Evolutionary conservation across 2,888 invertebrate genomes (phyloP), one percentile per base, ranked within the genome.

Genomic region (Leucoma salicis): DNA sequence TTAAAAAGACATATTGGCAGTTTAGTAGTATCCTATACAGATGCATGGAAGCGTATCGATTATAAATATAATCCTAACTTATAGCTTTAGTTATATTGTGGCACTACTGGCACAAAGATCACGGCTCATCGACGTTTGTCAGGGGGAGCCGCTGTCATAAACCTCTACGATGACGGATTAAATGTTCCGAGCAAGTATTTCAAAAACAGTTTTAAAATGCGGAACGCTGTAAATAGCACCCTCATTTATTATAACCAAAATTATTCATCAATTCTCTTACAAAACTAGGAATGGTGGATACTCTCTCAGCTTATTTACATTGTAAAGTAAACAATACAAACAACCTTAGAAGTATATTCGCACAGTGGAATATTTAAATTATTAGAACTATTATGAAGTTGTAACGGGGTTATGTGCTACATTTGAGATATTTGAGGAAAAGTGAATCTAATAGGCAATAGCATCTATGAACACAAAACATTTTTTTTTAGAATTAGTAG

Each of bases 101-200:
- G 82, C 78, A 78, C 68, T 81, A 83, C 81, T 78, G 76, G 81
- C 80, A 78, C 74, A 79, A 76, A 77, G 74, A 84, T 78, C 82
- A 87, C 75, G 88, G 83, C 73, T 82, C 88, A 88, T 86, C 79
- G 81, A 86, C 59, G 82, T 82, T 82, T 81, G 82, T 85, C 81
- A 66, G 73, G 64, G 71, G 70, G 81, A 82, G 76, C 6, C 61
- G 66, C 55, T 49, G 56, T 66, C 55, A 78, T 87, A 85, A 87
- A 89, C 87, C 71, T 65, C 64, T 49, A 62, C 67, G 78, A 80
- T 86, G 87, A 88, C 82, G 71, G 65, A 74, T 78, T 81, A 71
- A 88, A 89, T 86, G 82, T 76, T 43, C 77, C 80, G 71, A 71
- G 64, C 60, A 63, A 57, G 70, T 68, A 72, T 81, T 84, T 82